Conservation (phyloP, 1,140 invertebrate genomes). For the Bombus affinis region DNA sequence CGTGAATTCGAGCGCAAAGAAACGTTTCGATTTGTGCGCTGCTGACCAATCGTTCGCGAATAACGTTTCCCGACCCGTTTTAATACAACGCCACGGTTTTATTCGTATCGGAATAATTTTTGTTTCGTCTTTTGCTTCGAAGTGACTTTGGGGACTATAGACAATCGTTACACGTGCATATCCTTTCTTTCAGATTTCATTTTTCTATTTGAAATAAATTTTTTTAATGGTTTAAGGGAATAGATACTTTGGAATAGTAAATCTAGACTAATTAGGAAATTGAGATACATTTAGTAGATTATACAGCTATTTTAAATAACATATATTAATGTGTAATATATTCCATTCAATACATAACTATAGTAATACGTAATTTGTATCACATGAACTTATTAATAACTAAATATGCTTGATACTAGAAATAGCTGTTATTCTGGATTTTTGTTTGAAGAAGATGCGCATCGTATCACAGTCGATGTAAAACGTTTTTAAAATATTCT, state of each 20-base stretch:
- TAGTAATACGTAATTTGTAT: background rate
- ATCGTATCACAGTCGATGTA: background rate
- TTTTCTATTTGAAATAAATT: background rate
- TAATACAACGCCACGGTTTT: no score
- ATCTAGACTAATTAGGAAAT: no score
- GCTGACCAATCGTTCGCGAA: background rate
- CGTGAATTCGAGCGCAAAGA: slow-evolving; percentile 2
- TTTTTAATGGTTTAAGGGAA: background rate
- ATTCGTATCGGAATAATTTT: background rate
- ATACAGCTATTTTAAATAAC: background rate
- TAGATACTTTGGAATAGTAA: no score
- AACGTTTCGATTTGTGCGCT: background rate
- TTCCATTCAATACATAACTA: no score
- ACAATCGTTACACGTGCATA: background rate
- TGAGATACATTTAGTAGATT: no score
- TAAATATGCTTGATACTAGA: background rate
- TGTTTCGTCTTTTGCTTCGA: no score
- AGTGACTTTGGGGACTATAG: background rate
- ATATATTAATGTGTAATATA: background rate
- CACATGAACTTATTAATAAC: background rate
- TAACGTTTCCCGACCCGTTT: background rate
- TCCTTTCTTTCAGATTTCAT: background rate
- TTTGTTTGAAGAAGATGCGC: background rate
- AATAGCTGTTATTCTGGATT: background rate
- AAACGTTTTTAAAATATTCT: background rate